phyloP scores from a whole-genome alignment of 2,113 vertebrate genomes.

The Erythrocercus mccallii region DNA sequence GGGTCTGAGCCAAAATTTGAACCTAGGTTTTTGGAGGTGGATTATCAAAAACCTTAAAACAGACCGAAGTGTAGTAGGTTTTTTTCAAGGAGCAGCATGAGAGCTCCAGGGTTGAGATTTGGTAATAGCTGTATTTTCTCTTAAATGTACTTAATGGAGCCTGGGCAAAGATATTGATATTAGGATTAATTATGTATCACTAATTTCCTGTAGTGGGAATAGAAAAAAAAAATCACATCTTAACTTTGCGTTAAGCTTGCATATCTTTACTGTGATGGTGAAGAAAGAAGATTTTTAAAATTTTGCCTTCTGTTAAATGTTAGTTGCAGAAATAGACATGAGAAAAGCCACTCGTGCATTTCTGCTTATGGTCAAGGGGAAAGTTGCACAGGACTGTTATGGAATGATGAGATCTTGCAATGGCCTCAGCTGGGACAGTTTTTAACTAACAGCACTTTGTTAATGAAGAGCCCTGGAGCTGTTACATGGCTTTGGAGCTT shows the following conservation, averaged over 20 bases:
- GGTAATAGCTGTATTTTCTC: not conserved
- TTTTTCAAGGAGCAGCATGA: not conserved
- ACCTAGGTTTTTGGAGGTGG: not conserved
- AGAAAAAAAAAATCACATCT: not conserved
- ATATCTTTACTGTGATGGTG: not conserved
- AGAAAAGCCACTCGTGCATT: not conserved
- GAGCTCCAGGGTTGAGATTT: not conserved
- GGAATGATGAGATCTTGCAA: not conserved
- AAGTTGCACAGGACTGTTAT: not conserved
- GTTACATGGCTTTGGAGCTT: not conserved
- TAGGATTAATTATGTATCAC: conserved; percentile 22
- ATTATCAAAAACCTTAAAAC: not conserved
- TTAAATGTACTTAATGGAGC: not conserved
- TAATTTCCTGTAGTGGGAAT: conserved; percentile 5
- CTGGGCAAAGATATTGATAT: not conserved
- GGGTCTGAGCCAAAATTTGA: not conserved
- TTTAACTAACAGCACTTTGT: not conserved
- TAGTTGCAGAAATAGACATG: not conserved
- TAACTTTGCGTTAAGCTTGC: not conserved
- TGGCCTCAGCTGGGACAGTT: not conserved
- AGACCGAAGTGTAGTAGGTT: not conserved
- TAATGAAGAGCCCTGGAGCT: not conserved
- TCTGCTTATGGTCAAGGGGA: not conserved
- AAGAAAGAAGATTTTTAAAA: not conserved
- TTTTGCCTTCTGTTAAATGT: not conserved